Evolutionary conservation across 2,797 vertebrate genomes (phyloP), one percentile per base, ranked within the genome.

Genomic region (Phataginus tricuspis): DNA sequence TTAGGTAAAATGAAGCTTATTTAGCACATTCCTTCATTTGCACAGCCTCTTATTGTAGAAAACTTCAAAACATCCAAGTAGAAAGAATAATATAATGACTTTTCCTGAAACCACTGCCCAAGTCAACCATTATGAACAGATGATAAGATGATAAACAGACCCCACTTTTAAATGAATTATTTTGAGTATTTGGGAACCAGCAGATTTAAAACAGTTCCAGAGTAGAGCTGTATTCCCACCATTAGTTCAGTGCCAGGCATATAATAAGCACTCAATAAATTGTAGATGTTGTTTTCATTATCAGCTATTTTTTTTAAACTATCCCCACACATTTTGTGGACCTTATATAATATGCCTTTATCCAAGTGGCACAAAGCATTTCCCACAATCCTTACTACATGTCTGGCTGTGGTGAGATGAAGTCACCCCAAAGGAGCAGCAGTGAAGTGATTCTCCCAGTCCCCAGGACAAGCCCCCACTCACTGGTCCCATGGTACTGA

Each of bases 31-130:
- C 25, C 10, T 83, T 74, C 89, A 74, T 64, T 57, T 66, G 27
- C 19, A 14, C 57, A 57, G 39, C 25, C 31, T 90, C 63, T 95
- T 49, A 74, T 14, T 37, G 82, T 63, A 42, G 64, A 91, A 85
- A 89, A 59, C 64, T 79, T 93, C 16, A 53, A 92, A 95, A 69
- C 27, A 92, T 9, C 68, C 79, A 91, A 94, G 25, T 86, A 78
- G 45, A 89, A 45, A 78, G 71, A 86, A 85, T 72, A n/a, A 16
- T 53, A 31, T 71, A 25, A 27, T 68, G 34, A 59, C 27, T 78
- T 64, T 68, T 42, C 14, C 37, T 66, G 61, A 88, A 59, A 42
- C 27, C 4, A 16, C 72, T 57, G 86, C 11, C 5, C 55, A 91
- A 71, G 14, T 82, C 90, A 86, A 84, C 69, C 83, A n/a, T 45